Conservation (phyloP, 2,797 vertebrate species). For the Chaetodon trifasciatus region DNA sequence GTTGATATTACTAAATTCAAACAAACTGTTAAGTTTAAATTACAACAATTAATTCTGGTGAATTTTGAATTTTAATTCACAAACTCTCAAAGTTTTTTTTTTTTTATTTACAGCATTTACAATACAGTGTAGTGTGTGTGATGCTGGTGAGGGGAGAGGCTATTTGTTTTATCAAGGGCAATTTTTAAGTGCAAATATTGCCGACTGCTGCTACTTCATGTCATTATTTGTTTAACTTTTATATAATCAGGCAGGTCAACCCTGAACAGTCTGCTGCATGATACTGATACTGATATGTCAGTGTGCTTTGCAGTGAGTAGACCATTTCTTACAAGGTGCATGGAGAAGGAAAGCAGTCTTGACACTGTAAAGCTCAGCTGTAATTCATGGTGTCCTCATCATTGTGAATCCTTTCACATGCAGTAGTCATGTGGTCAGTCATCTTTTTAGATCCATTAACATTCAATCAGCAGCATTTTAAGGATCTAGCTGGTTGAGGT, state of each 20-base stretch:
- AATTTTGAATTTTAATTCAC: neutral
- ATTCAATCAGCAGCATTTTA: neutral
- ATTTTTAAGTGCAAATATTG: constrained; percentile 27
- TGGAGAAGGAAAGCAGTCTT: no score
- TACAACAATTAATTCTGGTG: neutral
- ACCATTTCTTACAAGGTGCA: no score
- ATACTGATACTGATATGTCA: no score
- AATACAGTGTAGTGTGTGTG: neutral
- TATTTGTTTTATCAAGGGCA: constrained; percentile 35
- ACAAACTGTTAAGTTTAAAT: neutral
- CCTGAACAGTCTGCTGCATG: neutral
- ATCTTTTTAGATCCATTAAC: neutral
- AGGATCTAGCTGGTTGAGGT: neutral
- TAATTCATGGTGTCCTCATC: neutral
- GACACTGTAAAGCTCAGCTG: neutral
- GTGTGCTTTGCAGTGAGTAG: neutral
- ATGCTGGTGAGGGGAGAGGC: neutral
- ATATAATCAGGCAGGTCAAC: constrained; percentile 8
- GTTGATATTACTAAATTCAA: neutral
- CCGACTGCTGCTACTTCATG: neutral
- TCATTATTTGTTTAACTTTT: constrained; percentile 30
- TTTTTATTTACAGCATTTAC: neutral
- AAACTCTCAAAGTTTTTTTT: neutral
- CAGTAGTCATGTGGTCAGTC: neutral
- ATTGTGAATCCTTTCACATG: neutral